Evolutionary conservation across 2,888 invertebrate genomes (phyloP).

Genomic region (Acleris laterana): DNA sequence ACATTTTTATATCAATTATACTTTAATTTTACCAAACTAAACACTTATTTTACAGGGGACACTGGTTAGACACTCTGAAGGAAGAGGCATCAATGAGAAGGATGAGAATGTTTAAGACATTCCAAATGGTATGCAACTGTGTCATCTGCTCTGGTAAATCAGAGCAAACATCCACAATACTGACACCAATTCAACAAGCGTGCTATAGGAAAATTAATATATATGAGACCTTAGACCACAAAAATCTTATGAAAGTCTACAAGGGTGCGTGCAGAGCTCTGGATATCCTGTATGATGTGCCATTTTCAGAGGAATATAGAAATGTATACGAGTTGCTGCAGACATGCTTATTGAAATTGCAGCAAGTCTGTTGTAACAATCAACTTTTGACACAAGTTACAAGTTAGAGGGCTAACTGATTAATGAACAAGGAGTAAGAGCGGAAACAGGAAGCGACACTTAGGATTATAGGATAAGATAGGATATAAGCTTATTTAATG

Average conservation of each 20-base stretch:
- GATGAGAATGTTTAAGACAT: conserved; percentile 27
- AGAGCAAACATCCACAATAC: not conserved
- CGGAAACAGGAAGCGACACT: too few species aligned
- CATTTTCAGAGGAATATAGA: conserved; percentile 41
- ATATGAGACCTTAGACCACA: not conserved
- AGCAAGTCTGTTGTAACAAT: conserved; percentile 28
- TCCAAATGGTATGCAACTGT: conserved; percentile 35
- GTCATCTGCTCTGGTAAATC: conserved; percentile 28
- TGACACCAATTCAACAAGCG: conserved; percentile 25
- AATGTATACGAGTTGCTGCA: conserved; percentile 34
- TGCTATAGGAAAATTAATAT: conserved; percentile 24
- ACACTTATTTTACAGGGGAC: conserved; percentile 29
- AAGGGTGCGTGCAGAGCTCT: conserved; percentile 31
- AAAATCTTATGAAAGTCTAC: conserved; percentile 17
- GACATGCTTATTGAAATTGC: conserved; percentile 32
- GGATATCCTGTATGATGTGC: conserved; percentile 35
- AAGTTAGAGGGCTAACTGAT: too few species aligned
- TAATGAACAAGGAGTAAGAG: not conserved
- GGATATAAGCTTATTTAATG: too few species aligned
- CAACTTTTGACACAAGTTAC: conserved; percentile 17
- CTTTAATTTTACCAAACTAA: not conserved
- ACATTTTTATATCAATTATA: too few species aligned
- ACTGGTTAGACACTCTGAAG: conserved; percentile 20
- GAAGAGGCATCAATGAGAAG: not conserved
- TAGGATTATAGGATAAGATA: too few species aligned